Conservation (phyloP, 2,797 vertebrate genomes). For the Gymnocypris eckloni region DNA sequence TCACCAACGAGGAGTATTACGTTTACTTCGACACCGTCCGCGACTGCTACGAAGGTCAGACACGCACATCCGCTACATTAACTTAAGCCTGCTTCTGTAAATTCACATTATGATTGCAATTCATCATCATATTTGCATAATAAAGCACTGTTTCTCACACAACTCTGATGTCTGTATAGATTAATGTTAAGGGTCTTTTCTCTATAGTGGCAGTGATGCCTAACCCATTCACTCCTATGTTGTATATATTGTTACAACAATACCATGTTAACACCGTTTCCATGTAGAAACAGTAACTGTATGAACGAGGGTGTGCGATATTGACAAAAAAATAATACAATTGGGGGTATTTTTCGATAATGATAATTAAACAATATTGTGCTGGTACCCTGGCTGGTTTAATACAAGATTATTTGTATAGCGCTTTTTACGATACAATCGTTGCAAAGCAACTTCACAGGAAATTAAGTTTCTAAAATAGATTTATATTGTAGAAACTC, state of each 20-base stretch:
- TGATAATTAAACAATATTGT: no score
- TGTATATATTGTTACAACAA: neutral
- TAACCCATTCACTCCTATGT: neutral
- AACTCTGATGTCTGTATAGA: neutral
- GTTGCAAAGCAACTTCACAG: no score
- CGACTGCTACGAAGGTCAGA: slow-evolving; percentile 96
- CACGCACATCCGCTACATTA: neutral
- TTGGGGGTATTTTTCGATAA: no score
- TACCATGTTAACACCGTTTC: neutral
- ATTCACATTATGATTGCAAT: neutral
- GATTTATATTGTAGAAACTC: no score
- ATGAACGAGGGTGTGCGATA: no score
- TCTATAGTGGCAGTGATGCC: neutral
- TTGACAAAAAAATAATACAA: no score
- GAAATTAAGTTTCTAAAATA: no score
- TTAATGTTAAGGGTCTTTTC: neutral
- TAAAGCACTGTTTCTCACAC: neutral
- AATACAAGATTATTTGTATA: no score
- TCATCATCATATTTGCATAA: neutral
- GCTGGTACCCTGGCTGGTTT: no score
- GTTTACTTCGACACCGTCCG: slow-evolving; percentile 95
- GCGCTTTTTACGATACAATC: no score
- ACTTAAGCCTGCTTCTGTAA: no score
- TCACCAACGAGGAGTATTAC: slow-evolving; percentile 98
- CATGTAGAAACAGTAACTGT: neutral